Base-by-base conservation (phyloP, 2,888 invertebrate genomes). In the Euplexia lucipara region DNA sequence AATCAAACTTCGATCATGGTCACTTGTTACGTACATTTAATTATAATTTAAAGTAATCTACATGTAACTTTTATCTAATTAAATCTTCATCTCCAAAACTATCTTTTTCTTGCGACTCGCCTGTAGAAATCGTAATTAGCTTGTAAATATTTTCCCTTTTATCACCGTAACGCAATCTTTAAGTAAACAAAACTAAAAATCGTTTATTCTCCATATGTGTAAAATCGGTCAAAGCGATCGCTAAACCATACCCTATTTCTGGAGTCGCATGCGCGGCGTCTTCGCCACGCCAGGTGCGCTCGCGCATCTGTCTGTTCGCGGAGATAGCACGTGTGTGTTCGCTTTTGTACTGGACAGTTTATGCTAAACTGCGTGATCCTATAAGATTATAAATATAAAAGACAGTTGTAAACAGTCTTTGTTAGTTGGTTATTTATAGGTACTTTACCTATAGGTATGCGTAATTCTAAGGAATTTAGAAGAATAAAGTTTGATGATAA, bases 221-320 rank as follows among this genome's bases (percentile, higher is more conserved):
- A 41, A 80, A 81, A 73, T 79, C 81, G 78, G 77, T 76, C 78
- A 74, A 77, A 59, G 53, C 59, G 66, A 58, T 73, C 42, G 69
- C 77, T 65, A 63, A 69, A 48, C 47, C 64, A 37, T 61, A 68
- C 75, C 26, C 26, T 81, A 81, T 81, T 79, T 81, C 67, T 75
- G 78, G 78, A 71, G 52, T 42, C 64, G 54, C 70, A 69, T 65
- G 57, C 58, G 77, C 70, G 54, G 74, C 74, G 73, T 83, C 76
- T 80, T 79, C 45, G 62, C 88, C 89, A 88, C 44, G 62, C 90
- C 91, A 91, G 91, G 90, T 90, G 91, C 88, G 84, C 74, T 0
- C 5, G 74, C 86, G 87, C 91, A 91, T 91, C 91, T 91, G 91
- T 64, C 71, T 83, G 84, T 86, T 86, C 83, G 82, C 81, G 65